Percentiles rank a stretch among this genome's conserved stretches.
phyloP scores from a whole-genome alignment of 2,113 vertebrate species.

The Girardinichthys multiradiatus region DNA sequence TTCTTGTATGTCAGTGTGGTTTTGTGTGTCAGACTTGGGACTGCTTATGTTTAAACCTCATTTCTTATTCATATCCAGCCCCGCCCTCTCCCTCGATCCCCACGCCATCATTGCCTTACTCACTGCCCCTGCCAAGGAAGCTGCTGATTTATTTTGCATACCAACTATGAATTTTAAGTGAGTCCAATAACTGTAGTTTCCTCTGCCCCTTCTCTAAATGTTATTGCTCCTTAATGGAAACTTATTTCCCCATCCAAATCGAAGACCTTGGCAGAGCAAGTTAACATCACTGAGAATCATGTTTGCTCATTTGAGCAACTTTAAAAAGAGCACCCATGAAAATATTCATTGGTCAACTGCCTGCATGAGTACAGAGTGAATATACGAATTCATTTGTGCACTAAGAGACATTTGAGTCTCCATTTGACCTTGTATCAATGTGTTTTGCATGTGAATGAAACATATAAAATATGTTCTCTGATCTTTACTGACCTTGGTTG shows the following conservation, averaged over 20 bases:
- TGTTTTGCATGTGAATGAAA: constrained; percentile 1
- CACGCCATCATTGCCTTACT: constrained; percentile 60
- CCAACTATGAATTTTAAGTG: constrained; percentile 86
- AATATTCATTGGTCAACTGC: not conserved
- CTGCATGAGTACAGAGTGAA: not conserved
- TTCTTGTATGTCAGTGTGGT: not conserved
- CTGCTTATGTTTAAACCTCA: constrained; percentile 82
- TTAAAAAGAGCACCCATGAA: constrained; percentile 4
- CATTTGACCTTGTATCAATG: constrained; percentile 31
- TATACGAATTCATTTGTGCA: constrained; percentile 12
- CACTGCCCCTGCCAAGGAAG: constrained; percentile 72
- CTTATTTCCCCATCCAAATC: constrained; percentile 63
- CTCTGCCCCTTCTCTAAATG: constrained; percentile 71
- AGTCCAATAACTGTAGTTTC: constrained; percentile 76
- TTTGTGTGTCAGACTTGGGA: constrained; percentile 73
- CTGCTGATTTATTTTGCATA: constrained; percentile 85
- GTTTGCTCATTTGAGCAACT: constrained; percentile 7
- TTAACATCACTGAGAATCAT: constrained; percentile 28
- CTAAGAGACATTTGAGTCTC: constrained; percentile 6
- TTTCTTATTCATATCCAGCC: constrained; percentile 81
- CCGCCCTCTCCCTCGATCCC: constrained; percentile 64
- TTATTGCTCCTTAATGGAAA: constrained; percentile 69
- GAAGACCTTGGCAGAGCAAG: constrained; percentile 38
- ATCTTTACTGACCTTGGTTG: constrained; percentile 23
- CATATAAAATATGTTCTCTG: constrained; percentile 25